These are phyloP conservation scores for Toxostoma redivivum DNA, from an alignment of 2,113 vertebrate species.

Conservation along the genomic window DNA sequence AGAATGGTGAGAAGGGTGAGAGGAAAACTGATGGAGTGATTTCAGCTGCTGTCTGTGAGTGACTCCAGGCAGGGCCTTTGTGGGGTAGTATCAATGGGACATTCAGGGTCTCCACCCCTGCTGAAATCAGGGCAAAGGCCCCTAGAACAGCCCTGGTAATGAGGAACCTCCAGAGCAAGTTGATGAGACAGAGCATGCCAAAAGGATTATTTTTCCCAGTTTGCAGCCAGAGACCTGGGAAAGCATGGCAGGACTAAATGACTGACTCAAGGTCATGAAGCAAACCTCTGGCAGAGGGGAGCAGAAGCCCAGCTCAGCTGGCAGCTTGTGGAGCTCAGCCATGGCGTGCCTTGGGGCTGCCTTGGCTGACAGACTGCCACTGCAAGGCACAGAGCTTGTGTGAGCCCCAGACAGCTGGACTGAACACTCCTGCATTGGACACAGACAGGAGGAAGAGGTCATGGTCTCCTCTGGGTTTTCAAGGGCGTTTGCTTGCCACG, in stretches of 20 bases:
- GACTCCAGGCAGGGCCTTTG: background rate
- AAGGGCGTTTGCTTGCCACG: background rate
- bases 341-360: background rate
- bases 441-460: background rate
- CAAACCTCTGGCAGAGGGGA: background rate
- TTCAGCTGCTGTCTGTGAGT: background rate
- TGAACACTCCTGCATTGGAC: background rate
- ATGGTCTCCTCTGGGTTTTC: background rate
- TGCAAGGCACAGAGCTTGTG: background rate
- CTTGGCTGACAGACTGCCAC: background rate
- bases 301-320: slow-evolving; percentile 26
- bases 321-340: background rate
- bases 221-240: background rate
- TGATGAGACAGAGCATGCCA: background rate
- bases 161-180: background rate
- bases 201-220: background rate
- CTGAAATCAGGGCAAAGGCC: background rate
- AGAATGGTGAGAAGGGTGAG: background rate
- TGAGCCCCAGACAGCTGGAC: background rate
- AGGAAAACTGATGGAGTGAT: background rate
- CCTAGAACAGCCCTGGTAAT: rapidly evolving
- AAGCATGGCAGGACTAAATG: background rate
- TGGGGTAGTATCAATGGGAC: background rate
- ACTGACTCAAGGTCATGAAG: background rate
- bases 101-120: background rate